Evolutionary conservation across 2,797 vertebrate species (phyloP), one percentile per base, ranked within the genome.

Genomic region (Tolypeutes matacus): DNA sequence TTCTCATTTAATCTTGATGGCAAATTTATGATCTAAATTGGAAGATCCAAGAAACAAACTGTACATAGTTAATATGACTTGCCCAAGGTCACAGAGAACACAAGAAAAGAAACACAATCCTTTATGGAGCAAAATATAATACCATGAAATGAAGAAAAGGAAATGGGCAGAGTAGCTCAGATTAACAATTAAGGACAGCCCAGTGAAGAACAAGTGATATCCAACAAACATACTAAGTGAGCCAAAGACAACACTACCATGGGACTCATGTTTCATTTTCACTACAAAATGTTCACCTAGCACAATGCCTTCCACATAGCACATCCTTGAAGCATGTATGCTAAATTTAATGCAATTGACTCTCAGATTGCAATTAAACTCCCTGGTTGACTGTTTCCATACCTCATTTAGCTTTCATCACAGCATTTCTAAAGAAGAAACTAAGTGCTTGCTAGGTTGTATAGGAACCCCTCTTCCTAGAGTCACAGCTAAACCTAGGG

Each of bases 381-480:
- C 69, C 23, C 62, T 69, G 31, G 25, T 36, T 92, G 51, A 92
- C n/a, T 86, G 60, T 56, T 70, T 78, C 62, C 5, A 29, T 92
- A 67, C 56, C 21, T 84, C 70, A 78, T 78, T 92, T 92, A 92
- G 25, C 31, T 92, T 78, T 86, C 62, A 78, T 70, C 64, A 86
- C n/a, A 80, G 20, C 58, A 72, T 80, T 62, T 86, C 46, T 60
- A 42, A 80, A 21, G 27, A 92, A 65, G 27, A 25, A 36, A n/a
- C 31, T 67, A 80, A 70, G 8, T 60, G 36, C 64, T 70, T 80
- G 39, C 39, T 60, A 70, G 49, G 8, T 64, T 67, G 34, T 53
- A 56, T 14, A 56, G 7, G 7, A 76, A 76, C 9, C 15, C n/a
- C 73, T 86, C 10, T 78, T 78, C 31, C 39, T 36, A 78, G 31